Base-by-base conservation (phyloP, 2,113 vertebrate species). In the Marmota monax region DNA sequence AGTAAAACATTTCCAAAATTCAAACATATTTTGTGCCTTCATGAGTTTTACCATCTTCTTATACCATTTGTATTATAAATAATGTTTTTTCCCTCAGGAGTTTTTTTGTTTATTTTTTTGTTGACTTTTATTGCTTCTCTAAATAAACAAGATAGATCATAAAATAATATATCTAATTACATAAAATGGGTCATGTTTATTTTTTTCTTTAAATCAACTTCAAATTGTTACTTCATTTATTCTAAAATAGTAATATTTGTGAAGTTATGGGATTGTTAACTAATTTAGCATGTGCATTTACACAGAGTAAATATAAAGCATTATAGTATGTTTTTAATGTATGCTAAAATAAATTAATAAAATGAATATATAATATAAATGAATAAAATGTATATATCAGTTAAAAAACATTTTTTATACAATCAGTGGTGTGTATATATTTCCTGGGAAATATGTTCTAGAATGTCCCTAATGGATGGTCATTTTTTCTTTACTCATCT, bases 31-130 rank as follows among this genome's bases (percentile, higher is more conserved):
- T 84, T 90, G 27, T 73, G 76, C 5, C 12, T 84, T 89, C 65
- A 92, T 74, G 42, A 89, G 51, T 90, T 95, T 91, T 95, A 32
- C 32, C 11, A 32, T 88, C 48, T 93, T 74, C 32, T 87, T 88
- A 56, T 74, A 32, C 25, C 10, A 82, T 2, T 87, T 90, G 34
- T 39, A 51, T n/a, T 84, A 11, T 32, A 90, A 69, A 42, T 94
- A 85, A 80, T 76, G 12, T 63, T 84, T 95, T 90, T 93, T 11
- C 48, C 37, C 45, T 78, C 3, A 84, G 34, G 69, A 48, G 3
- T 34, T 32, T 10, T 39, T 77, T 87, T 74, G 69, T 17, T 76
- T 83, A 27, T 39, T 69, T 63, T 45, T 39, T 92, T 92, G 22
- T 13, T 83, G 48, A 63, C 2, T 82, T 90, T 51, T 88, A 80